phyloP scores from a whole-genome alignment of 2,113 vertebrate species.

The Atrichornis clamosus region DNA sequence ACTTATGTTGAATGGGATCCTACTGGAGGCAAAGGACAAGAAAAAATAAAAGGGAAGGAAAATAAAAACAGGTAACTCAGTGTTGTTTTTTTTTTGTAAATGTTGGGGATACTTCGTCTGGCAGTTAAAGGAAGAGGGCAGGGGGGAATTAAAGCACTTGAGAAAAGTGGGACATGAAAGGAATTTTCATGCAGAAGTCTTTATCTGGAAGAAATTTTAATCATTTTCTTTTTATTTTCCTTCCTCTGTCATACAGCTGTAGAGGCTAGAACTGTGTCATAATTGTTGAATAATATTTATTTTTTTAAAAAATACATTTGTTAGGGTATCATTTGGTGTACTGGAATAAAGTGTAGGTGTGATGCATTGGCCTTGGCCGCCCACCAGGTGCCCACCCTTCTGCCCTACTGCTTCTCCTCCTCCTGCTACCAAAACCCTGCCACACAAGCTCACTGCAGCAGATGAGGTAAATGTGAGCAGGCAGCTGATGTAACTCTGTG shows the following conservation, averaged over 20 bases:
- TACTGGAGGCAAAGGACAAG: conserved; percentile 87
- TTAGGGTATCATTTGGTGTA: not conserved
- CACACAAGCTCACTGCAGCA: not conserved
- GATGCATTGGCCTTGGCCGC: not conserved
- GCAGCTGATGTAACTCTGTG: not conserved
- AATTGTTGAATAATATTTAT: not conserved
- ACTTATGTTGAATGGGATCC: conserved; percentile 89
- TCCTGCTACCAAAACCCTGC: not conserved
- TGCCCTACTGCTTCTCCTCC: not conserved
- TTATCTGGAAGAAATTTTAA: not conserved
- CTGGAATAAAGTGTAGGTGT: not conserved
- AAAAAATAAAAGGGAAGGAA: conserved; percentile 87
- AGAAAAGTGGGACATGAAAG: not conserved
- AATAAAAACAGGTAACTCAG: conserved; percentile 85
- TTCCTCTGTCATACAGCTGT: not conserved
- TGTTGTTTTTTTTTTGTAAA: not conserved
- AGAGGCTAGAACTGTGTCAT: not conserved
- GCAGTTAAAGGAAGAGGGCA: not conserved
- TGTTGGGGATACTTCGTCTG: not conserved
- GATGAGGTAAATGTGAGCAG: not conserved
- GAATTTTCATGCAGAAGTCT: not conserved
- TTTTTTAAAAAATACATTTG: not conserved
- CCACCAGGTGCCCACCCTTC: not conserved
- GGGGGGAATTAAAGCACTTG: not conserved
- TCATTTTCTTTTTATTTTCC: not conserved